phyloP scores from a whole-genome alignment of 2,888 invertebrate species.

The Glomeris marginata region DNA sequence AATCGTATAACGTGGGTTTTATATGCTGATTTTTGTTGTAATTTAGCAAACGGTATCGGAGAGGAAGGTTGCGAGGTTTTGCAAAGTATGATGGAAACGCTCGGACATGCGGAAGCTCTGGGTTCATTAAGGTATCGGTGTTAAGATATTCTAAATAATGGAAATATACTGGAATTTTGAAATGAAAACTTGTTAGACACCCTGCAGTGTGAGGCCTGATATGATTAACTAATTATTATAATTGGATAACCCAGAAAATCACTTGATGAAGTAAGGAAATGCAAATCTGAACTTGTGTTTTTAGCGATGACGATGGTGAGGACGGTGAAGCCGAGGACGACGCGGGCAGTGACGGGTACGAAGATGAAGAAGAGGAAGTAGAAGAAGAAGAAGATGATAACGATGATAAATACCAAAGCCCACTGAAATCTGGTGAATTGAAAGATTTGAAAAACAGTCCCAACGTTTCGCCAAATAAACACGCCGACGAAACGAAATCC shows the following conservation, averaged over 20 bases:
- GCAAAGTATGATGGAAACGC: slow-evolving; percentile 29
- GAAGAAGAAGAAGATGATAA: slow-evolving; percentile 3
- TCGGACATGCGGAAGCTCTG: slow-evolving; percentile 37
- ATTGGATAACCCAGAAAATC: slow-evolving; percentile 8
- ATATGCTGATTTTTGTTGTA: too few species aligned
- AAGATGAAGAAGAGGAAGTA: slow-evolving; percentile 25
- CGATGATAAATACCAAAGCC: slow-evolving; percentile 17
- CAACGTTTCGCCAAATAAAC: too few species aligned
- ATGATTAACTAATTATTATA: neutral
- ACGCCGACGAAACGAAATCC: too few species aligned
- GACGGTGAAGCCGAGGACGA: slow-evolving; percentile 32
- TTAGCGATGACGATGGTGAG: slow-evolving; percentile 39
- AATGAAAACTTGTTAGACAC: neutral
- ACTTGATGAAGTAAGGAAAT: slow-evolving; percentile 7
- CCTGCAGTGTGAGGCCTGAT: neutral
- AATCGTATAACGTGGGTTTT: too few species aligned
- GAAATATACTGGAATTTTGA: too few species aligned
- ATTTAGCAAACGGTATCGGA: slow-evolving; percentile 19
- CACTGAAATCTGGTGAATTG: neutral
- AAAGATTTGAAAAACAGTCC: too few species aligned
- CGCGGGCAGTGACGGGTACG: slow-evolving; percentile 27
- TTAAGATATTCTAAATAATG: slow-evolving; percentile 11
- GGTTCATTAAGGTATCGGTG: slow-evolving; percentile 34
- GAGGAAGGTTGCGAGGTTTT: slow-evolving; percentile 33
- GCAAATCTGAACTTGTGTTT: slow-evolving; percentile 6